Evolutionary conservation across 1,140 invertebrate genomes (phyloP), one percentile per base, ranked within the genome.

Genomic region (Dendroctonus valens): DNA sequence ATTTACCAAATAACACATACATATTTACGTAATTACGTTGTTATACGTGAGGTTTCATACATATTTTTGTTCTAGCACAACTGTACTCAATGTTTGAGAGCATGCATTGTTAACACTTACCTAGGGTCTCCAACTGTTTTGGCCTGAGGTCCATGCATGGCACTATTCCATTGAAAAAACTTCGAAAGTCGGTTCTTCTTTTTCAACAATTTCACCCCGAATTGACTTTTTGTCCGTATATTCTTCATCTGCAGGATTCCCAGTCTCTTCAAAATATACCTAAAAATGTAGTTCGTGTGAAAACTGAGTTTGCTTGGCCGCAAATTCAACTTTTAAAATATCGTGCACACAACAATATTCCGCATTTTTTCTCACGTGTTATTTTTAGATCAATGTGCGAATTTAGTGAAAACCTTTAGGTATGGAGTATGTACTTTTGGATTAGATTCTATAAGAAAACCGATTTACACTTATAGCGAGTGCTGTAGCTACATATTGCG

Each of bases 201-300:
- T 6, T 55, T 66, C 41, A 67, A 6, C 41, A 61, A 14, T 12
- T 66, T 57, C 15, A 50, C 54, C n/a, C 60, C 66, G 12, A 68
- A 54, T 40, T 50, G 65, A 5, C 57, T 46, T 37, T 64, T 65
- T 0, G 54, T 42, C 9, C 57, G 53, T 7, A 63, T 54, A 8
- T 60, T 49, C 26, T 70, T 68, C 67, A 68, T 72, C 37, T 70
- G 44, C 8, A 66, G 39, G 14, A 67, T 65, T 50, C 65, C 63
- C n/a, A 63, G 8, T 2, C 41, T 59, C 67, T 62, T 61, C 39
- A 69, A 39, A 41, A 57, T 42, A 38, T 41, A 60, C 41, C 68
- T 69, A 42, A 55, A 69, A 69, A 3, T 26, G 26, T 26, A 26
- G 26, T 26, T 26, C 26, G 26, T 26, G 26, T 26, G 26, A 26